Conservation (phyloP, 2,797 vertebrate species). For the Notolepis coatsorum region DNA sequence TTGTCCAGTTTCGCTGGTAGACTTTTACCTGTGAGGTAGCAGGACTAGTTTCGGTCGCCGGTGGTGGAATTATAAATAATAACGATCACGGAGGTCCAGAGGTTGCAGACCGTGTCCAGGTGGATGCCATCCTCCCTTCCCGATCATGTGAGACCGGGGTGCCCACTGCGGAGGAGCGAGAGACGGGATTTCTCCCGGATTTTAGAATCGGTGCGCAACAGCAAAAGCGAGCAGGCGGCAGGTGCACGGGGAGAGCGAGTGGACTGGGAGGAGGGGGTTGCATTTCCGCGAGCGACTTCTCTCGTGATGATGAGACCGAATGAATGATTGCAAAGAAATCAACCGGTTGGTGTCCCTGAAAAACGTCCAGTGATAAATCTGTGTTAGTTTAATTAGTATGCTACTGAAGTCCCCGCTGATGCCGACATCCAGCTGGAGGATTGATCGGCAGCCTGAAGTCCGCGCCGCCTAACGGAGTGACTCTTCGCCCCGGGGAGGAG, state of each 20-base stretch:
- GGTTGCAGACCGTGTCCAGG: conserved; percentile 18
- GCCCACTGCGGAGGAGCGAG: conserved; percentile 64
- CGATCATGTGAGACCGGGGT: conserved; percentile 42
- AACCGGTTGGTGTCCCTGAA: conserved; percentile 60
- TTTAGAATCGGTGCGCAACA: conserved; percentile 71
- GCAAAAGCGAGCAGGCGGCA: conserved; percentile 64
- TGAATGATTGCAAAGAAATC: conserved; percentile 57
- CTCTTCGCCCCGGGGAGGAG: conserved; percentile 68
- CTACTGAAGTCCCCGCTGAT: conserved; percentile 54
- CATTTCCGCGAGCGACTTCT: conserved; percentile 50
- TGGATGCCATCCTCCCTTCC: not conserved
- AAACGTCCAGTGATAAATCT: conserved; percentile 10
- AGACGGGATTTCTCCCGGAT: conserved; percentile 60
- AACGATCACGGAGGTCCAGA: conserved; percentile 21
- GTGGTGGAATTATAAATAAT: conserved; percentile 28
- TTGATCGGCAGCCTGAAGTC: conserved; percentile 70
- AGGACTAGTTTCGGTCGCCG: conserved; percentile 76
- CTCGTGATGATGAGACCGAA: conserved; percentile 25
- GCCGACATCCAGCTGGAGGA: conserved; percentile 64
- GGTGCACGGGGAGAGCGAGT: conserved; percentile 61
- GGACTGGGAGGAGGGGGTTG: conserved; percentile 12
- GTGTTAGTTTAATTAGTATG: conserved; percentile 70
- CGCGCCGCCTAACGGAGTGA: conserved; percentile 60
- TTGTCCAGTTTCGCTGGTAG: conserved; percentile 85
- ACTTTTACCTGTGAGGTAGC: conserved; percentile 84